Evolutionary conservation across 1,140 invertebrate genomes (phyloP).

Genomic region (Alviniconcha marisindica): DNA sequence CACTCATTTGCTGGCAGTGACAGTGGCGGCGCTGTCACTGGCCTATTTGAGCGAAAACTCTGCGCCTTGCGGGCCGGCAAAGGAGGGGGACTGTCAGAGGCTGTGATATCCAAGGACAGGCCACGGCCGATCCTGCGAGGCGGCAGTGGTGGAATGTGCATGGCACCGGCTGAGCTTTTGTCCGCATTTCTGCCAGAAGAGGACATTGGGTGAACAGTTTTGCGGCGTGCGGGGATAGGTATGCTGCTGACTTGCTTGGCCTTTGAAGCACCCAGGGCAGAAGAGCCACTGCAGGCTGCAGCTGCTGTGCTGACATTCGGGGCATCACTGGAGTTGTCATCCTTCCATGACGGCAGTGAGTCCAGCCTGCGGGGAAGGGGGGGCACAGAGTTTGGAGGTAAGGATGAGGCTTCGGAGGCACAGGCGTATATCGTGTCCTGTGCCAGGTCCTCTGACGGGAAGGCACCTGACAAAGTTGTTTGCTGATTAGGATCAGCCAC

Average conservation of each 20-base stretch:
- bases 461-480: too few species aligned
- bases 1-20: too few species aligned
- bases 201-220: not conserved
- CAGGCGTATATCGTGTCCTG: not conserved
- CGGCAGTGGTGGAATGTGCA: slow-evolving; percentile 2
- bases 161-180: not conserved
- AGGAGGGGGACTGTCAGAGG: not conserved
- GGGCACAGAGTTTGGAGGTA: slow-evolving; percentile 37
- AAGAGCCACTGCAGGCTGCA: not conserved
- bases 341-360: slow-evolving; percentile 8
- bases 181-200: not conserved
- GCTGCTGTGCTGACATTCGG: not conserved
- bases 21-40: too few species aligned
- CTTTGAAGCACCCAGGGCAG: not conserved
- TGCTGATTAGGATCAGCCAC: too few species aligned
- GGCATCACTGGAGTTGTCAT: not conserved
- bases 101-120: not conserved
- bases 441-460: not conserved
- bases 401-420: slow-evolving; percentile 1
- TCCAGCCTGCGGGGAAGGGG: slow-evolving; percentile 40
- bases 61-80: slow-evolving; percentile 5
- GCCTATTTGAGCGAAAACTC: not conserved
- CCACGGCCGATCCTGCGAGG: not conserved
- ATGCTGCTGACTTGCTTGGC: too few species aligned
- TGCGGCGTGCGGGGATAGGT: not conserved